phyloP scores from a whole-genome alignment of 2,888 invertebrate genomes.

The Phyllotreta cruciferae region DNA sequence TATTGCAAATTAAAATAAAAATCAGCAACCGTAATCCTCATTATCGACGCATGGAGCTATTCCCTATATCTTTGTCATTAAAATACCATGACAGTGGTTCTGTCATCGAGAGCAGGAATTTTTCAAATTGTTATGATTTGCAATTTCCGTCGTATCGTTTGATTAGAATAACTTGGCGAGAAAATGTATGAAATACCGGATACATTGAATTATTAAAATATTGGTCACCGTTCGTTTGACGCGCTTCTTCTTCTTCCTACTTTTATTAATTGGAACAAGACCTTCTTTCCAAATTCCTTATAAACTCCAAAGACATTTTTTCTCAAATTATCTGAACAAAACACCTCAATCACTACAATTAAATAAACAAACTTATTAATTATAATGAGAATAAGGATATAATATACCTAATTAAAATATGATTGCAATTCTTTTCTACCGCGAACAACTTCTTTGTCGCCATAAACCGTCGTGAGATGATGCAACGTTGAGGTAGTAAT shows the following conservation, averaged over 20 bases:
- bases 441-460: not conserved
- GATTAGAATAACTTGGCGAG: constrained; percentile 31
- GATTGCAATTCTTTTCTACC: too few relatives aligned
- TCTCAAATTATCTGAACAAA: too few relatives aligned
- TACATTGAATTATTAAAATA: constrained; percentile 28
- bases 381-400: too few relatives aligned
- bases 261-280: too few relatives aligned
- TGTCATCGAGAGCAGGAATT: constrained; percentile 29
- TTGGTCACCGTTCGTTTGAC: constrained; percentile 5
- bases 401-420: too few relatives aligned
- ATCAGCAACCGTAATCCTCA: constrained; percentile 13
- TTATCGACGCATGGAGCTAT: constrained; percentile 8
- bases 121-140: constrained; percentile 31
- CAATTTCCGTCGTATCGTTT: constrained; percentile 31
- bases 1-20: not conserved
- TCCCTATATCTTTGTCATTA: constrained; percentile 30
- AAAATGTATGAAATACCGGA: constrained; percentile 26
- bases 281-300: too few relatives aligned
- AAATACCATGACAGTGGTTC: constrained; percentile 29
- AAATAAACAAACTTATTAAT: too few relatives aligned
- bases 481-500: constrained; percentile 20
- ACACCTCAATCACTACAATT: too few relatives aligned
- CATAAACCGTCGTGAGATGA: constrained; percentile 8
- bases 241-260: too few relatives aligned
- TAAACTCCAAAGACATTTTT: too few relatives aligned